Evolutionary conservation across 2,113 vertebrate genomes (phyloP).

Genomic region (Crotalus viridis): DNA sequence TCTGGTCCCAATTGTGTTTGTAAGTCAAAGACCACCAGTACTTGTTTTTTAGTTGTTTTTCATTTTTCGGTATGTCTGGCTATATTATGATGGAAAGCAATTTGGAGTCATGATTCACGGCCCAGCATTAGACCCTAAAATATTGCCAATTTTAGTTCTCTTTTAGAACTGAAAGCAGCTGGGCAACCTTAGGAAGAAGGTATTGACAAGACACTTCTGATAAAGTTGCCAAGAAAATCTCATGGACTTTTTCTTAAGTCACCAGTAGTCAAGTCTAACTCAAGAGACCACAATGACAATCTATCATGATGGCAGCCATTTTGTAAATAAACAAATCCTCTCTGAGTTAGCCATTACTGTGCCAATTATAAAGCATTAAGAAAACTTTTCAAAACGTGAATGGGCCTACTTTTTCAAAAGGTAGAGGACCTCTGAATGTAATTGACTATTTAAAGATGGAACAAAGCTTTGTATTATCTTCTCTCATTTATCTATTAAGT

Average conservation of each 20-base stretch:
- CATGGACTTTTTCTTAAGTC: background rate
- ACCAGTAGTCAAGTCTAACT: background rate
- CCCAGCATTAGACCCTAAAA: background rate
- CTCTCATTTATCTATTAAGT: background rate
- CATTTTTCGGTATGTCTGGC: background rate
- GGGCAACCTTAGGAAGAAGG: background rate
- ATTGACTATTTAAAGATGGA: background rate
- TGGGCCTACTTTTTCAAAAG: background rate
- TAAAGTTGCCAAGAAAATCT: background rate
- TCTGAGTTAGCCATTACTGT: background rate
- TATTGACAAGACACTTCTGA: background rate
- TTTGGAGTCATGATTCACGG: background rate
- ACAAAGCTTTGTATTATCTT: background rate
- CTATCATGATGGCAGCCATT: background rate
- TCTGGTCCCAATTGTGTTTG: background rate
- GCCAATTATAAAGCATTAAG: background rate
- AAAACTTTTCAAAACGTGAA: background rate
- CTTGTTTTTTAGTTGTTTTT: background rate
- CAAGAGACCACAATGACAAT: background rate
- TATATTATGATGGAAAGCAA: background rate
- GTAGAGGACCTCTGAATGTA: background rate
- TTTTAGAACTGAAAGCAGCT: background rate
- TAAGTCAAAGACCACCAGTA: background rate
- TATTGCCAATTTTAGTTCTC: background rate
- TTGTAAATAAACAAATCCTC: background rate